Percentiles rank a stretch among this genome's conserved stretches.
Evolutionary conservation across 2,113 vertebrate genomes (phyloP).

Genomic region (Anser cygnoides): DNA sequence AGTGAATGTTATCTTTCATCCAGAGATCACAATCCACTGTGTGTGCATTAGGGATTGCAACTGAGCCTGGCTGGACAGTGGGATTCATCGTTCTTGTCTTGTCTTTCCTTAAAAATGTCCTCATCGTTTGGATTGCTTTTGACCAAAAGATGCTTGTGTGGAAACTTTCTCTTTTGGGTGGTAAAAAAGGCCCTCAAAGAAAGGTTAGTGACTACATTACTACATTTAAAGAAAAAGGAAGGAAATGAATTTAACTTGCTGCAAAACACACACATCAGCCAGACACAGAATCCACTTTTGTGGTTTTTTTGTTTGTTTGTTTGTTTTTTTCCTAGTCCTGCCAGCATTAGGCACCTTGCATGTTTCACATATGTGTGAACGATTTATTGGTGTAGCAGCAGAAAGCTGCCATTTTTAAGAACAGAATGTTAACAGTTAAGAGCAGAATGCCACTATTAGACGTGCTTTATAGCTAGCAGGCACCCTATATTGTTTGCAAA

Average conservation of each 20-base stretch:
- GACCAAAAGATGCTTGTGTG: not conserved
- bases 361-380: not conserved
- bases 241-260: not conserved
- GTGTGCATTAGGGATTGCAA: not conserved
- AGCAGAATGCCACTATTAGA: not conserved
- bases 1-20: constrained; percentile 43
- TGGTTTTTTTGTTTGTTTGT: not conserved
- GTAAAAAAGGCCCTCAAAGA: fast-evolving
- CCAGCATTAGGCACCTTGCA: not conserved
- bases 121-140: not conserved
- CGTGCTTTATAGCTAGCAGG: not conserved
- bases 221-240: not conserved
- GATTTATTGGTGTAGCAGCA: not conserved
- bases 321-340: not conserved
- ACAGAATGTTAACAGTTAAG: not conserved
- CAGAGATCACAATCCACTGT: constrained; percentile 12
- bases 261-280: not conserved
- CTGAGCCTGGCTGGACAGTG: not conserved
- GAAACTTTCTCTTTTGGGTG: not conserved
- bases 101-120: not conserved
- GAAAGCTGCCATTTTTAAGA: not conserved
- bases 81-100: not conserved
- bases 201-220: not conserved
- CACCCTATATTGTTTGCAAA: not conserved
- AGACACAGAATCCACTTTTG: not conserved